Base-by-base conservation (phyloP, 2,888 invertebrate species). In the Patella caerulea region DNA sequence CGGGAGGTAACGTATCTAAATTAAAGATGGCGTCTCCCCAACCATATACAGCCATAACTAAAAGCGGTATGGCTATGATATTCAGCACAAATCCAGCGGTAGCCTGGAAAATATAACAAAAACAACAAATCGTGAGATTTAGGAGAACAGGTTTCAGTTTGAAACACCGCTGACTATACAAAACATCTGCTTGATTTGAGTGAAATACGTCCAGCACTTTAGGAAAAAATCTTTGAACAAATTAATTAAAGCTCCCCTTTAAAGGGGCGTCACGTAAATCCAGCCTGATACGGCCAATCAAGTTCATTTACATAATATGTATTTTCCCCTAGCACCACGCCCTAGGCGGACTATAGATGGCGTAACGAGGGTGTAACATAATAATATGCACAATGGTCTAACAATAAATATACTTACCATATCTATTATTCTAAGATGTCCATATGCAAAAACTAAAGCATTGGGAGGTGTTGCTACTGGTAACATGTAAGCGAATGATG, bases 381-480 rank as follows among this genome's bases (percentile, higher is more conserved):
- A 34, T 34, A 34, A 34, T 34, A 34, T 34, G 34, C 34, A 45
- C 45, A 45, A 45, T 45, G 45, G 45, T 9, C 9, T 56, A 24
- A 65, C 9, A 15, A 1, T 24, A 65, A 24, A 65, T 29, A 56
- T 14, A 73, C 84, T 78, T 78, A 91, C 91, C 91, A 91, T 90
- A 76, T 91, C 90, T 14, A 84, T 74, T 11, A 91, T 87, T 72
- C 82, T 84, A 29, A 91, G 74, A 77, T 86, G 77, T 5, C 91
- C 90, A 65, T 83, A 85, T 1, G 90, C 95, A 14, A 96, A 96
- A 0, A 96, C 97, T 79, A 98, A 96, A 3, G 98, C 97, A 92
- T 98, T 98, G 45, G 98, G 97, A 2, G 98, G 97, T 0, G 97
- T 98, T 72, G 97, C 97, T 15, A 98, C 97, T 0, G 97, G 98